Evolutionary conservation across 2,888 invertebrate genomes (phyloP).

Genomic region (Drosophila paramelanica): DNA sequence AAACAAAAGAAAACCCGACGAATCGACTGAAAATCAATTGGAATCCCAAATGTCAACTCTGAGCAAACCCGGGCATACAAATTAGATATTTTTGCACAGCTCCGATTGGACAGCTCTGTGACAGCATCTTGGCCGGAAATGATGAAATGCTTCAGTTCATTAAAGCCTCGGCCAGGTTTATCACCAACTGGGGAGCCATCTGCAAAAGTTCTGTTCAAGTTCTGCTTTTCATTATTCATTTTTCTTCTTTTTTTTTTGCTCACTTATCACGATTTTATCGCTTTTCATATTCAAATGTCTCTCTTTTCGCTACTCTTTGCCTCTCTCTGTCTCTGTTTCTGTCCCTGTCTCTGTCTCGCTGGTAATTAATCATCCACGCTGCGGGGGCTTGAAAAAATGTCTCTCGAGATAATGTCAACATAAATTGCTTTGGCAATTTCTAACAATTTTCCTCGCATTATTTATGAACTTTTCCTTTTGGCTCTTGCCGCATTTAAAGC

Average conservation of each 20-base stretch:
- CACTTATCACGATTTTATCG: slow-evolving; percentile 68
- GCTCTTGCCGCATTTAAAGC: slow-evolving; percentile 39
- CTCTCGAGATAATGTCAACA: slow-evolving; percentile 85
- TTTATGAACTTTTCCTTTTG: slow-evolving; percentile 64
- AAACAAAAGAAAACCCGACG: slow-evolving; percentile 47
- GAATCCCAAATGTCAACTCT: slow-evolving; percentile 81
- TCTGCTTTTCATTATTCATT: slow-evolving; percentile 12
- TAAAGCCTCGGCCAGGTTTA: slow-evolving; percentile 61
- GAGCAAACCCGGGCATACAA: slow-evolving; percentile 58
- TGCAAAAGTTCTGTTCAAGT: slow-evolving; percentile 40
- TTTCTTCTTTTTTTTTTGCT: slow-evolving; percentile 13
- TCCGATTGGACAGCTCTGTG: background rate
- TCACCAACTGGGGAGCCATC: slow-evolving; percentile 73
- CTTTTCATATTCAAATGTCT: slow-evolving; percentile 74
- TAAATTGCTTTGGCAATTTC: slow-evolving; percentile 85
- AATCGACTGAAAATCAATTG: slow-evolving; percentile 68
- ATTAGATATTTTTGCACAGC: slow-evolving; percentile 37
- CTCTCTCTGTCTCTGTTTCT: slow-evolving; percentile 3
- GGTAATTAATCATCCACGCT: slow-evolving; percentile 72
- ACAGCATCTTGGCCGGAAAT: slow-evolving; percentile 48
- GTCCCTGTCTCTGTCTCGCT: background rate
- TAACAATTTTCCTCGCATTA: slow-evolving; percentile 82
- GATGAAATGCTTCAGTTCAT: slow-evolving; percentile 71
- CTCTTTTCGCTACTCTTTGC: slow-evolving; percentile 5
- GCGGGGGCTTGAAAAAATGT: slow-evolving; percentile 63